Evolutionary conservation across 1,140 invertebrate genomes (phyloP), one percentile per base, ranked within the genome.

Genomic region (Megalonaias nervosa): DNA sequence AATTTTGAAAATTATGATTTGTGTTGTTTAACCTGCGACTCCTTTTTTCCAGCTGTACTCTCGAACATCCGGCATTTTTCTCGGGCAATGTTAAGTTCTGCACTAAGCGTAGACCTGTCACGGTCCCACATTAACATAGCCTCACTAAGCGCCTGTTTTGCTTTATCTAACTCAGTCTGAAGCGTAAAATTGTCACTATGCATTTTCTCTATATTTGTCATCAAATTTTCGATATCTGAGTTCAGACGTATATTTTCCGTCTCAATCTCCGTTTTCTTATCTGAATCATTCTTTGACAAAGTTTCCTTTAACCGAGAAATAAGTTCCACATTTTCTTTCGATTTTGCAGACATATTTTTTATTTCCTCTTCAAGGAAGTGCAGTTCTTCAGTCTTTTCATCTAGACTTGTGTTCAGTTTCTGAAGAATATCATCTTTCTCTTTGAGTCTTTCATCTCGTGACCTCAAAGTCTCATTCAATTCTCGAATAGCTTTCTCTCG

Each of bases 11-110:
- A 48, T 48, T 48, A 6, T 48, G 38, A 48, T 48, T 48, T 48
- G 38, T 48, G 11, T 11, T 48, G 38, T 5, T 48, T 48, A 58
- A 79, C 71, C 48, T 79, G 77, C 26, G 75, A 77, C 57, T 87
- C 86, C 61, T 84, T 82, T 62, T 81, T 75, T 59, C 80, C 70
- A 48, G 71, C 70, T 0, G 81, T 74, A 17, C 65, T 72, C 67
- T 85, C 84, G 75, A 83, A 86, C n/a, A 88, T 69, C 19, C 81
- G 75, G 48, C 87, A 31, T 71, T 86, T 87, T 72, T 88, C 87
- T 21, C 79, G 82, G 3, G 81, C 79, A 16, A 86, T 80, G 73
- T 84, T 85, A n/a, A 84, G 60, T 5, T 84, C 82, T 21, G 70
- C 67, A 55, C 85, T 84, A 12, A 86, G 73, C 4, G 69, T 67